Evolutionary conservation across 2,797 vertebrate genomes (phyloP).

Genomic region (Ibycter americanus): DNA sequence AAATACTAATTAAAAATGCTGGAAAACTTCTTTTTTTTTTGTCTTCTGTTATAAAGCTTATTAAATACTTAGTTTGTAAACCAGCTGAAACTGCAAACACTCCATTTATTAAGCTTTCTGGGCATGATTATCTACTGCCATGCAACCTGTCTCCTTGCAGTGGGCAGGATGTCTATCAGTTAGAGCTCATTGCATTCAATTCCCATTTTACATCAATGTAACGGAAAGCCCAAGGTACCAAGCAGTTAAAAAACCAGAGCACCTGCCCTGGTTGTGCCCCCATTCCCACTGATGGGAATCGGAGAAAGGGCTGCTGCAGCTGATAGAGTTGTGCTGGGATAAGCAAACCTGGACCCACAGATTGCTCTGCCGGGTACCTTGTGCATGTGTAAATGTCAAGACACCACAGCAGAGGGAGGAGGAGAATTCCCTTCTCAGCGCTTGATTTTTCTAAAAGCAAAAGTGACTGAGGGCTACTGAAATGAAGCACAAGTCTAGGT

Average conservation of each 20-base stretch:
- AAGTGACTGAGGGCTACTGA: background rate
- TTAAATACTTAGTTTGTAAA: constrained; percentile 8
- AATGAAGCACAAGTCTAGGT: background rate
- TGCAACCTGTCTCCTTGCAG: background rate
- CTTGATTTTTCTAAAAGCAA: background rate
- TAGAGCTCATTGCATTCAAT: background rate
- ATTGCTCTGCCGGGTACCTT: background rate
- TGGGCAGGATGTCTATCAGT: background rate
- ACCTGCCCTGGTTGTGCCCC: background rate
- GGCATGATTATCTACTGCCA: background rate
- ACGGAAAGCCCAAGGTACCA: background rate
- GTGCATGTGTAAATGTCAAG: background rate
- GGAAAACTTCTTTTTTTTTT: background rate
- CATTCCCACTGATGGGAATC: background rate
- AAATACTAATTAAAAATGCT: background rate
- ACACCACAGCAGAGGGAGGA: background rate
- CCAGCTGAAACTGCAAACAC: background rate
- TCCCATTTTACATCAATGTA: background rate
- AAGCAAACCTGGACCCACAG: background rate
- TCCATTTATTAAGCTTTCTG: constrained; percentile 19
- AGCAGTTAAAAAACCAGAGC: background rate
- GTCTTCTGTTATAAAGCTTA: constrained; percentile 1
- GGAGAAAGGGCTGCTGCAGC: background rate
- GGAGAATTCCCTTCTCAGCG: background rate
- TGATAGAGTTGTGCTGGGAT: background rate